Conservation (phyloP, 2,113 vertebrate genomes). For the Telmatochromis sp. region DNA sequence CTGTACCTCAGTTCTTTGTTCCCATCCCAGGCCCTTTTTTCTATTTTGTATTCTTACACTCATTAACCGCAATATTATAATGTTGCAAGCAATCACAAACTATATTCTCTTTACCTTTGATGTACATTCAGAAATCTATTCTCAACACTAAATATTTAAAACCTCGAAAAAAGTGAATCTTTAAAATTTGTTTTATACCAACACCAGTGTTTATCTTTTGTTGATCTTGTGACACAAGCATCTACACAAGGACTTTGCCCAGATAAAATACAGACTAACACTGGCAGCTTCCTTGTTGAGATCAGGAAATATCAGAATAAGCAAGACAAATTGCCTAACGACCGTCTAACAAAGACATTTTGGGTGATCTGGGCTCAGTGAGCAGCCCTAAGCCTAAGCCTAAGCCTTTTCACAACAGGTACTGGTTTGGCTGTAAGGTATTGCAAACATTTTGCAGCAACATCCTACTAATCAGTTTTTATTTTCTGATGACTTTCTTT, state of each 20-base stretch:
- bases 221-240: neutral
- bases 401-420: neutral
- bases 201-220: neutral
- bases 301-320: neutral
- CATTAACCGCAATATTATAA: too few species aligned
- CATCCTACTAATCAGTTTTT: neutral
- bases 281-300: neutral
- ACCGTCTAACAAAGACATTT: neutral
- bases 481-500: neutral
- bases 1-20: too few species aligned
- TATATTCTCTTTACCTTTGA: rapidly evolving
- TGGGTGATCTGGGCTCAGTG: neutral
- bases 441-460: neutral
- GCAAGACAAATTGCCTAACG: too few species aligned
- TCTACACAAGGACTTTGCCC: neutral
- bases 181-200: neutral
- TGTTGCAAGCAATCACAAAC: too few species aligned
- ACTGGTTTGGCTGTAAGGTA: neutral
- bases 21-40: too few species aligned
- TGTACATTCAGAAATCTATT: too few species aligned
- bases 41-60: too few species aligned
- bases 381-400: neutral
- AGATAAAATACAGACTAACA: neutral
- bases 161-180: neutral
- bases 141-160: neutral